A percentile compares a stretch with the other conserved stretches of the same genome.
Evolutionary conservation across 2,888 invertebrate species (phyloP).

Genomic region (Ethmia dodecea): DNA sequence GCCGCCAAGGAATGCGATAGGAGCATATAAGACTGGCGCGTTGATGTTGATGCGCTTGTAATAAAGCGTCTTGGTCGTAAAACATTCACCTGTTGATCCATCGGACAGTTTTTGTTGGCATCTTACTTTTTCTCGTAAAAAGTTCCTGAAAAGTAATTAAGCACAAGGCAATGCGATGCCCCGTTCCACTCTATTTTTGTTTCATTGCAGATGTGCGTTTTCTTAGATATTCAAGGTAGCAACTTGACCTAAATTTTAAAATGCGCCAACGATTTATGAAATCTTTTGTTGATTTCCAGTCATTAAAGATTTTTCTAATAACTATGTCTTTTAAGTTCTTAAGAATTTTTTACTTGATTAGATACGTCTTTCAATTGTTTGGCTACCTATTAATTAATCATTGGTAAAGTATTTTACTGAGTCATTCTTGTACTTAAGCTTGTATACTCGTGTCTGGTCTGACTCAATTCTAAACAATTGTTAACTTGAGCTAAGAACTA

Average conservation of each 20-base stretch:
- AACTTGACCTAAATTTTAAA: slow-evolving; percentile 44
- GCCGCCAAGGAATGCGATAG: slow-evolving; percentile 38
- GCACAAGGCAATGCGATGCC: slow-evolving; percentile 48
- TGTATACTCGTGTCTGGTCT: too few species aligned
- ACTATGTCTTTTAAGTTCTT: too few species aligned
- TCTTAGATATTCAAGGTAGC: slow-evolving; percentile 38
- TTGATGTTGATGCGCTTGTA: slow-evolving; percentile 28
- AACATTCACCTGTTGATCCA: slow-evolving; percentile 38
- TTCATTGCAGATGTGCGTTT: slow-evolving; percentile 35
- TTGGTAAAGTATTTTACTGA: too few species aligned
- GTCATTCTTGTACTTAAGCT: too few species aligned
- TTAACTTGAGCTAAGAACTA: too few species aligned
- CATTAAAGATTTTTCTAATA: too few species aligned
- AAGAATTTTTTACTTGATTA: too few species aligned
- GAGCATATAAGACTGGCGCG: slow-evolving; percentile 32
- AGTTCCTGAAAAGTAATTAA: slow-evolving; percentile 42
- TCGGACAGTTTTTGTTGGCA: slow-evolving; percentile 29
- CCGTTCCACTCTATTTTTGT: slow-evolving; percentile 37
- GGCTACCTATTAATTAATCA: too few species aligned
- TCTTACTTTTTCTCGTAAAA: slow-evolving; percentile 19
- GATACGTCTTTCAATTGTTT: too few species aligned
- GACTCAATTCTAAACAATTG: too few species aligned
- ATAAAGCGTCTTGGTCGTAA: slow-evolving; percentile 36
- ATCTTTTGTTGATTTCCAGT: too few species aligned
- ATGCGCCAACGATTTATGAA: slow-evolving; percentile 15